Evolutionary conservation across 1,140 invertebrate species (phyloP).

Genomic region (Drosophila tani): DNA sequence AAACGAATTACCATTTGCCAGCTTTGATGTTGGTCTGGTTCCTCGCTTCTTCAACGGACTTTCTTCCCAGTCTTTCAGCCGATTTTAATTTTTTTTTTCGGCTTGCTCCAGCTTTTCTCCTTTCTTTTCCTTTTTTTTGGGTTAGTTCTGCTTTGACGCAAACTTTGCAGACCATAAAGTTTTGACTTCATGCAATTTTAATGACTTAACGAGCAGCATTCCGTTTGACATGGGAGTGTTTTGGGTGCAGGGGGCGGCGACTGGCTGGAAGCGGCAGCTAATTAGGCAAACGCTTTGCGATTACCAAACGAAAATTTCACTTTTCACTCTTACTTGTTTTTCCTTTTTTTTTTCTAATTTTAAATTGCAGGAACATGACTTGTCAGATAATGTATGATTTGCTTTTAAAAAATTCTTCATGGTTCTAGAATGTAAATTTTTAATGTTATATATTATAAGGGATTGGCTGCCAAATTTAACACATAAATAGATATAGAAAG

Average conservation of each 20-base stretch:
- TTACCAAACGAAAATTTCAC: constrained; percentile 70
- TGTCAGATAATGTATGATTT: neutral
- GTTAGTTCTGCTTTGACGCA: constrained; percentile 72
- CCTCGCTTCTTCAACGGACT: constrained; percentile 39
- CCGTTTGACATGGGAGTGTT: constrained; percentile 60
- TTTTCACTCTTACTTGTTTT: constrained; percentile 47
- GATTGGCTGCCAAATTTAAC: no score
- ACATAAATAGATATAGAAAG: no score
- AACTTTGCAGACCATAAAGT: constrained; percentile 83
- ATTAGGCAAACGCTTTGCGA: constrained; percentile 73
- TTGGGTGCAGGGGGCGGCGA: constrained; percentile 11
- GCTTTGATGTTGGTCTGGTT: constrained; percentile 73
- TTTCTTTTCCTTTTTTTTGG: constrained; percentile 33
- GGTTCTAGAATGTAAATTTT: no score
- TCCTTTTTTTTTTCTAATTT: constrained; percentile 2
- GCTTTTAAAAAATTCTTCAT: neutral
- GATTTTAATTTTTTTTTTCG: constrained; percentile 41
- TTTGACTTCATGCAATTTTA: constrained; percentile 83
- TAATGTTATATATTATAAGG: no score
- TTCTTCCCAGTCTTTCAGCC: constrained; percentile 25
- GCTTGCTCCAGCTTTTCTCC: constrained; percentile 18
- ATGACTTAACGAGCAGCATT: constrained; percentile 81
- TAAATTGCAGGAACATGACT: constrained; percentile 27
- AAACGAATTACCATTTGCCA: constrained; percentile 78
- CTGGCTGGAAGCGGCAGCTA: constrained; percentile 64